Evolutionary conservation across 2,797 vertebrate genomes (phyloP), one percentile per base, ranked within the genome.

Genomic region (Fratercula arctica): DNA sequence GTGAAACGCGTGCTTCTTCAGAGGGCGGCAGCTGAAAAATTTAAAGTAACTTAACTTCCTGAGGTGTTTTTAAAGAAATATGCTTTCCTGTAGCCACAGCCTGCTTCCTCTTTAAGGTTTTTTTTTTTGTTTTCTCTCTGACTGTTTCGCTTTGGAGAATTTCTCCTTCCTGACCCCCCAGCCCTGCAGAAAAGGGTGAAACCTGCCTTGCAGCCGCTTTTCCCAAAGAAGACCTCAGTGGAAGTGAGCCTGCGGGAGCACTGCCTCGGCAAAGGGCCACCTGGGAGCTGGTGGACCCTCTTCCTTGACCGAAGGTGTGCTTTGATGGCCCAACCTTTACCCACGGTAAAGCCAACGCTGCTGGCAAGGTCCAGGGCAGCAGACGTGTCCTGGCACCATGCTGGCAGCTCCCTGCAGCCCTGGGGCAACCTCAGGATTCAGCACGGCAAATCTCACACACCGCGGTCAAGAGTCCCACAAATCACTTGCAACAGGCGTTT

Each of bases 21-120:
- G 90, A 82, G 87, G 83, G 68, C 1, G 1, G 87, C 92, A 91
- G 94, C 95, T 87, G 91, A 97, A 93, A 85, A 93, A 85, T 93
- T 95, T 95, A 93, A 96, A 97, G 87, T 69, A 96, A 76, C 95
- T 90, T 83, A 93, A 95, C 95, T 96, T 97, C 95, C 95, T 96
- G 94, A 94, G 81, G 84, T 95, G 79, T 89, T 93, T 91, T 89
- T 78, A 87, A 95, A 96, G 92, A 97, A 96, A 97, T 94, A 97
- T 73, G 79, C 83, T 93, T 97, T 96, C 96, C 96, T 96, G 87
- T 86, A 80, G 78, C 57, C 31, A 87, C 69, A 92, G 92, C 28
- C 74, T 77, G 33, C 73, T 85, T 95, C 94, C 96, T 94, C 61
- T 84, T 95, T 81, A 75, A 85, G 29, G 23, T 50, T 26, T 1